Evolutionary conservation across 2,797 vertebrate species (phyloP).

Genomic region (Notoglanidium macrostoma): DNA sequence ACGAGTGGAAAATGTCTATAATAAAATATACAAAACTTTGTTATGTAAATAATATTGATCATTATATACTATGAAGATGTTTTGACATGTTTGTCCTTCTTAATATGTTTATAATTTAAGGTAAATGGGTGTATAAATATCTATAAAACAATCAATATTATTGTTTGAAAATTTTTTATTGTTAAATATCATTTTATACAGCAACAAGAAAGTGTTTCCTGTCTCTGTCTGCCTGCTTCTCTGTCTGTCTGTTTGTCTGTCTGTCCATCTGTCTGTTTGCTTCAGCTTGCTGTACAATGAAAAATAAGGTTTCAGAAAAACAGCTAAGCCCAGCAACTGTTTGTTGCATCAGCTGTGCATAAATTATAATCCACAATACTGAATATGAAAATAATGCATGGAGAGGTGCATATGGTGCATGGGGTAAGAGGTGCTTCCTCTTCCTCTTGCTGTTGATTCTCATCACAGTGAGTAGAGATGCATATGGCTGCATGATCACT

Average conservation of each 20-base stretch:
- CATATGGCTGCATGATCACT: conserved; percentile 33
- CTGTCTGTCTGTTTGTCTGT: conserved; percentile 55
- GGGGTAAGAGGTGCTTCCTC: conserved; percentile 13
- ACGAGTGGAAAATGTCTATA: conserved; percentile 23
- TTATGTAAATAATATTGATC: conserved; percentile 36
- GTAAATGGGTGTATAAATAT: conserved; percentile 49
- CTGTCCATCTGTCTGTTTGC: conserved; percentile 41
- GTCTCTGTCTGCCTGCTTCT: conserved; percentile 58
- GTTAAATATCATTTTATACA: conserved; percentile 81
- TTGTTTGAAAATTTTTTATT: conserved; percentile 76
- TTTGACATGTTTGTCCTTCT: conserved; percentile 35
- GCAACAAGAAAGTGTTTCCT: conserved; percentile 68
- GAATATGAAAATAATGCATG: conserved; percentile 27
- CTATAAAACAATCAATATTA: conserved; percentile 46
- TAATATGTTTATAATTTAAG: conserved; percentile 27
- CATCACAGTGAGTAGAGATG: conserved; percentile 45
- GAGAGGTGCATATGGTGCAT: conserved; percentile 24
- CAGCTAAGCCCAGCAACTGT: conserved; percentile 11
- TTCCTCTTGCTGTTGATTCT: conserved; percentile 21
- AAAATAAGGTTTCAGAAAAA: conserved; percentile 13
- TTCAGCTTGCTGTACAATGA: conserved; percentile 28
- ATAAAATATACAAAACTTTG: conserved; percentile 35
- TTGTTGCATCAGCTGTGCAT: conserved; percentile 14
- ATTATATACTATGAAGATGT: conserved; percentile 46
- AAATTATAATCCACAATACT: conserved; percentile 12